phyloP scores from a whole-genome alignment of 2,797 vertebrate genomes.

The Pygocentrus nattereri region DNA sequence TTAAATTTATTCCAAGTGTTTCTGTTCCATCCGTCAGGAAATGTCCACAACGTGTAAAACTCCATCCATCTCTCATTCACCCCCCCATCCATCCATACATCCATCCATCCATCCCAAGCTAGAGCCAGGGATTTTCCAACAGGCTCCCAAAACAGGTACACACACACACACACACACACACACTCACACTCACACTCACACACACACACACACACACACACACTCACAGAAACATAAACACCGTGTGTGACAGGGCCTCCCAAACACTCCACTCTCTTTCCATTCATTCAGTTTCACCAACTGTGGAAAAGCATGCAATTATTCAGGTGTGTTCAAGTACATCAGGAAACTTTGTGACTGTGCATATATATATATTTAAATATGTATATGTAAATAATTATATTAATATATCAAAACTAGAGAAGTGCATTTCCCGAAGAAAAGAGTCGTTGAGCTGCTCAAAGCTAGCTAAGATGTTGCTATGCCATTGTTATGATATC shows the following conservation, averaged over 20 bases:
- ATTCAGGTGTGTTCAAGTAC: slow-evolving; percentile 50
- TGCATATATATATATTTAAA: slow-evolving; percentile 15
- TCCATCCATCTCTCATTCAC: slow-evolving; percentile 22
- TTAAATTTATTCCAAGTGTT: no score
- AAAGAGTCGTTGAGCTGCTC: no score
- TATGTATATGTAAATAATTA: no score
- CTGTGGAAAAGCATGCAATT: slow-evolving; percentile 67
- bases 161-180: slow-evolving; percentile 44
- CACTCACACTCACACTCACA: slow-evolving; percentile 35
- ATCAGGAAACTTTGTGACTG: not conserved
- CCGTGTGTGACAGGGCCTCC: slow-evolving; percentile 30
- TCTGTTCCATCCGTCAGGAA: no score
- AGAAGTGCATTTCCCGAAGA: no score
- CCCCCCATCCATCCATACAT: slow-evolving; percentile 26
- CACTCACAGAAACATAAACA: slow-evolving; percentile 68
- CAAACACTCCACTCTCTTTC: slow-evolving; percentile 67
- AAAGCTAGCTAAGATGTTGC: no score
- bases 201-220: slow-evolving; percentile 43
- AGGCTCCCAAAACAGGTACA: slow-evolving; percentile 61
- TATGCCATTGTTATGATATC: no score
- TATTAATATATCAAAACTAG: not conserved
- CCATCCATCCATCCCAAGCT: slow-evolving; percentile 15
- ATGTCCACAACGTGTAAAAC: no score
- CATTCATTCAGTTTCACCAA: slow-evolving; percentile 69
- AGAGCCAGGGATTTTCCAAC: slow-evolving; percentile 66